Evolutionary conservation across 2,888 invertebrate species (phyloP), one percentile per base, ranked within the genome.

Genomic region (Glomeris marginata): DNA sequence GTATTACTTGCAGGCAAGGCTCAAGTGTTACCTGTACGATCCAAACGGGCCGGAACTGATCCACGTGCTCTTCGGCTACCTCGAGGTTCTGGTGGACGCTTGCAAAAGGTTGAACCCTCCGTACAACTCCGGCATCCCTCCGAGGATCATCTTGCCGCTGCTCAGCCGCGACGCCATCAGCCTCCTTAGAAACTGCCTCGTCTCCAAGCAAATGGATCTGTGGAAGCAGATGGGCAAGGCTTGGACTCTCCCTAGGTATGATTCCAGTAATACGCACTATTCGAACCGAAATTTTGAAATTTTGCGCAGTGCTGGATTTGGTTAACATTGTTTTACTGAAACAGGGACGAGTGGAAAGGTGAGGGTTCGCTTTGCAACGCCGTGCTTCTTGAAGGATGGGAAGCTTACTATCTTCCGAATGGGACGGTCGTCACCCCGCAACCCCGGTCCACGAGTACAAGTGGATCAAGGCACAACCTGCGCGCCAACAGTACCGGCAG

Each of bases 161-260:
- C 28, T 49, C 20, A 49, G 49, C 28, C 33, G 49, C 1, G 49
- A 49, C 16, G 33, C 49, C 1, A 43, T 49, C 37, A 20, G 44
- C 4, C 44, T 49, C n/a, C 44, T 49, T 6, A 18, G 28, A 22
- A 37, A 44, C 2, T 28, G 44, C 22, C 38, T 49, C 13, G 16
- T 49, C 15, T 49, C 49, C 1, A 22, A 49, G 8, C 44, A 49
- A 20, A 49, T 49, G 44, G 44, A 49, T 21, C 16, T 49, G 10
- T 49, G 49, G 49, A 49, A 36, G 21, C 44, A 43, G 2, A 21
- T 49, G 28, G 49, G 49, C 36, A 49, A 45, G 20, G 43, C 49
- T n/a, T 49, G 49, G 49, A 49, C 49, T 22, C 34, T 20, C 4
- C 49, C 49, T 1, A 43, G 49, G 49, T 49, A n/a, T n/a, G 38